Percentiles rank a stretch among this genome's conserved stretches.
Evolutionary conservation across 2,888 invertebrate species (phyloP).

Genomic region (Drosophila barbarae): DNA sequence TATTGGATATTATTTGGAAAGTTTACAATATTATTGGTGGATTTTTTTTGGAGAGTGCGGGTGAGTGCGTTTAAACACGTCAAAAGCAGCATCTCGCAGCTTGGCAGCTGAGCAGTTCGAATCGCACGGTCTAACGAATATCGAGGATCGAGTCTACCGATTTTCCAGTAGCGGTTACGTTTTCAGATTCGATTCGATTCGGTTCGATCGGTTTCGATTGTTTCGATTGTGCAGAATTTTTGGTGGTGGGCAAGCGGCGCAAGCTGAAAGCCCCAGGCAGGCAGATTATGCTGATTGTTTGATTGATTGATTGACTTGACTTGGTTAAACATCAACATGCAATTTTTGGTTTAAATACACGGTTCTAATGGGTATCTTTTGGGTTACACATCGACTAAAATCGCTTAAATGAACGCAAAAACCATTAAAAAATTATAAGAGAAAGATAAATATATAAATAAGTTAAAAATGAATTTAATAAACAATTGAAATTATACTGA

Average conservation of each 20-base stretch:
- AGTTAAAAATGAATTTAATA: background rate
- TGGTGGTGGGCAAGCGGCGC: slow-evolving; percentile 69
- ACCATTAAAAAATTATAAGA: background rate
- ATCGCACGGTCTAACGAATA: slow-evolving; percentile 28
- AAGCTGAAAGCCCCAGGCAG: slow-evolving; percentile 65
- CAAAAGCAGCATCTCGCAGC: slow-evolving; percentile 60
- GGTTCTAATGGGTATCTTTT: slow-evolving; percentile 43
- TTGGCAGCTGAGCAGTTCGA: slow-evolving; percentile 38
- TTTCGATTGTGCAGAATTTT: slow-evolving; percentile 42
- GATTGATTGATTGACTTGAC: slow-evolving; percentile 35
- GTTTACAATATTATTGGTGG: slow-evolving; percentile 31
- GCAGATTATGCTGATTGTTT: slow-evolving; percentile 38
- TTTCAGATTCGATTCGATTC: slow-evolving; percentile 33
- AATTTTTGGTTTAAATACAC: slow-evolving; percentile 52
- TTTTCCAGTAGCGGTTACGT: slow-evolving; percentile 16
- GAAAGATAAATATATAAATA: background rate
- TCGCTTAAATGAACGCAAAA: slow-evolving; percentile 13
- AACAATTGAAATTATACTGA: background rate
- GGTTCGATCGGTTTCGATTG: slow-evolving; percentile 49
- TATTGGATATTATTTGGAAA: slow-evolving; percentile 3
- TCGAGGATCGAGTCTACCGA: slow-evolving; percentile 14
- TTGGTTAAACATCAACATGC: slow-evolving; percentile 75
- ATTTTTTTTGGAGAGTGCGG: slow-evolving; percentile 29
- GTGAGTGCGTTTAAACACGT: slow-evolving; percentile 49
- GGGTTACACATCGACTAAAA: slow-evolving; percentile 38